Evolutionary conservation across 1,140 invertebrate genomes (phyloP), one percentile per base, ranked within the genome.

Genomic region (Orussus abietinus): DNA sequence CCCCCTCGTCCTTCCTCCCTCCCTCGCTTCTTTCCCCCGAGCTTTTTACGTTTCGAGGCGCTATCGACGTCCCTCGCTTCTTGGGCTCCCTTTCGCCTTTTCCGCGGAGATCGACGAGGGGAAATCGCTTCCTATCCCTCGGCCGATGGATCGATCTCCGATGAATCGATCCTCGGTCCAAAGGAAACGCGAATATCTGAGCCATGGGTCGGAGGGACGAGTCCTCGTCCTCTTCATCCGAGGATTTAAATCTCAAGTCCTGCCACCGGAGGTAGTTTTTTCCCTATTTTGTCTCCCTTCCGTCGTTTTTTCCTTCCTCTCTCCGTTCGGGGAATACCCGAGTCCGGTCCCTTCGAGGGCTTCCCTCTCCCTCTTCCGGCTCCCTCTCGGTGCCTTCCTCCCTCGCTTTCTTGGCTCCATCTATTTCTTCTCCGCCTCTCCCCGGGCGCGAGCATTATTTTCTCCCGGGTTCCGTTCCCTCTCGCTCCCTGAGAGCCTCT

Each of bases 1-100:
- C 45, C 20, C 31, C 14, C 38, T 30, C 36, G 32, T 10, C 19
- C 15, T 31, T 33, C n/a, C 42, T 10, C 13, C 22, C 25, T 35
- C 30, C 19, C 10, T 20, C 34, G 20, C 37, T 31, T 39, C 48
- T 32, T 47, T 51, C 49, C 45, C 49, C 31, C 47, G 48, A 46
- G 39, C 38, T 55, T 55, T 55, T 51, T 39, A 55, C 53, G 47
- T 42, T 55, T 51, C 53, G 6, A 6, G 6, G 6, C 6, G 6
- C 22, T 25, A 25, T 25, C 22, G 6, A 25, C n/a, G 6, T 55
- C 55, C 38, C 51, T 50, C 47, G 37, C 47, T 44, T 37, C 53
- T 55, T 52, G 37, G 22, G 41, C 33, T 26, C 41, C 40, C 31
- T 51, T 46, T 45, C 47, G 31, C 44, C 51, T 44, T 48, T 41